Conservation (phyloP, 2,797 vertebrate species). For the Intellagama lesueurii region DNA sequence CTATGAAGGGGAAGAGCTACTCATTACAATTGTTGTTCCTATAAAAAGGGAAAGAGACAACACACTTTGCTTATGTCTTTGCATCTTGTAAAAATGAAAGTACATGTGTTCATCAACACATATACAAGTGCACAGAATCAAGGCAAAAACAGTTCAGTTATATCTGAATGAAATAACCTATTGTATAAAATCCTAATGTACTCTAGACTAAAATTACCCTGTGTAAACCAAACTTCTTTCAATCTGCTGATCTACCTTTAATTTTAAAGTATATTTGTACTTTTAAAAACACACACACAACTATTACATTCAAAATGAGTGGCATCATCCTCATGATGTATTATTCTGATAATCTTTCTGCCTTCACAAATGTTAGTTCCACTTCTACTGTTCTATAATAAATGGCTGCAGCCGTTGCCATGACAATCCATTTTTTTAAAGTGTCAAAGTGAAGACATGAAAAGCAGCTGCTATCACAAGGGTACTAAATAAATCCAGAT, state of each 20-base stretch:
- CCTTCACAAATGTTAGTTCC: constrained; percentile 72
- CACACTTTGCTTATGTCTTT: background rate
- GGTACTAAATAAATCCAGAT: constrained; percentile 70
- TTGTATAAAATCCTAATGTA: constrained; percentile 47
- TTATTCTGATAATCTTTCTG: constrained; percentile 62
- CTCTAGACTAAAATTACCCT: no score
- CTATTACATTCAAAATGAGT: constrained; percentile 47
- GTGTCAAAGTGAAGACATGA: constrained; percentile 71
- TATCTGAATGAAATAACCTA: constrained; percentile 37
- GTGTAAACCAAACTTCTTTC: background rate
- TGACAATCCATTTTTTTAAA: constrained; percentile 75
- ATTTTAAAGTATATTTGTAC: background rate
- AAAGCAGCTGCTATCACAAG: constrained; percentile 72
- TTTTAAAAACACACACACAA: constrained; percentile 13
- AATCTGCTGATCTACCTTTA: constrained; percentile 39
- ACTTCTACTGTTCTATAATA: constrained; percentile 72
- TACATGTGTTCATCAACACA: background rate
- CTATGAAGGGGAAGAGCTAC: background rate
- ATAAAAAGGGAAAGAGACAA: background rate
- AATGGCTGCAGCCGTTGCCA: constrained; percentile 79
- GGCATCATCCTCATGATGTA: constrained; percentile 57
- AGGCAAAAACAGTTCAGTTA: constrained; percentile 45
- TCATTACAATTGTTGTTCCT: background rate
- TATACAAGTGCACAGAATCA: background rate
- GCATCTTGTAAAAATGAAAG: background rate